Percentiles rank a stretch among this genome's conserved stretches.
Evolutionary conservation across 2,888 invertebrate genomes (phyloP).

Genomic region (Andrena dorsata): DNA sequence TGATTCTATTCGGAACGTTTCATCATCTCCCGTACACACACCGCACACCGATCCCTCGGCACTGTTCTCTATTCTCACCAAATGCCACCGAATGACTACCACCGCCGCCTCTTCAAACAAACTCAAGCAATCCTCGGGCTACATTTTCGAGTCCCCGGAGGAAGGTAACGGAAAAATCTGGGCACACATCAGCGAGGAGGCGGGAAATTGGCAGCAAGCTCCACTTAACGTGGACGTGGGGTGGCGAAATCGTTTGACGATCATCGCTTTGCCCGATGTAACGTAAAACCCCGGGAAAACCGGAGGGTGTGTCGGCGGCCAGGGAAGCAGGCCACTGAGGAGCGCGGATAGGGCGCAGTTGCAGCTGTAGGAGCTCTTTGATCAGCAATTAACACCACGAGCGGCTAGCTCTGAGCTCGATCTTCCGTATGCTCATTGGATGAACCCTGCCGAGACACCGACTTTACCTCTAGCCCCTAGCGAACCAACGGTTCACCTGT

Average conservation of each 20-base stretch:
- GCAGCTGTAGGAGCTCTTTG: constrained; percentile 64
- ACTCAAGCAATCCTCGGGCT: background rate
- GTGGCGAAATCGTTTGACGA: constrained; percentile 73
- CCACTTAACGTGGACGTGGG: constrained; percentile 22
- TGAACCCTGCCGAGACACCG: constrained; percentile 54
- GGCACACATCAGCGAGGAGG: background rate
- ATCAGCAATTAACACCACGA: constrained; percentile 79
- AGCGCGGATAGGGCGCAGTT: constrained; percentile 39
- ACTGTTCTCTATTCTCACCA: background rate
- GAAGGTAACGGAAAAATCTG: background rate
- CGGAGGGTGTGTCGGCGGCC: constrained; percentile 45
- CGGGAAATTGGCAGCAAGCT: background rate
- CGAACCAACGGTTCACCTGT: constrained; percentile 48
- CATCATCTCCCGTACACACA: background rate
- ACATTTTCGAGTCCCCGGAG: background rate
- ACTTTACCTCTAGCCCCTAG: constrained; percentile 39
- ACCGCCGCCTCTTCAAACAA: background rate
- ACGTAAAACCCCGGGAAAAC: constrained; percentile 64
- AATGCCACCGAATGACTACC: background rate
- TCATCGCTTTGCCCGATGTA: constrained; percentile 58
- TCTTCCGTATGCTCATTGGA: constrained; percentile 68
- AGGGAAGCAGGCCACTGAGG: constrained; percentile 20
- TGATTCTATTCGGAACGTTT: background rate
- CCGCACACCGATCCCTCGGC: background rate
- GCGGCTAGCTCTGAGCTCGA: constrained; percentile 51